Conservation (phyloP, 2,888 invertebrate genomes). For the Heliconius aoede region DNA sequence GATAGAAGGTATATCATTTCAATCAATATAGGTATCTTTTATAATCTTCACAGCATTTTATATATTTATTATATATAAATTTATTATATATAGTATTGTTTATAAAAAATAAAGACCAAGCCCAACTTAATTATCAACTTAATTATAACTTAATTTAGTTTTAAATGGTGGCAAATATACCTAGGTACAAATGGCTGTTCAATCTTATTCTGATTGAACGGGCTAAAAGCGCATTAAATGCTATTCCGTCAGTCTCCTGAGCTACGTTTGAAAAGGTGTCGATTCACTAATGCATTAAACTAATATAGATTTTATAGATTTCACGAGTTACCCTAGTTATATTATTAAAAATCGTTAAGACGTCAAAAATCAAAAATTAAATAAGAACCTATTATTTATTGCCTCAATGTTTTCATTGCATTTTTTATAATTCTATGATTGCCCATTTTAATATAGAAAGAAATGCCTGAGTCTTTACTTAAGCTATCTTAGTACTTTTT, state of each 20-base stretch:
- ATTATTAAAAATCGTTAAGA: background rate
- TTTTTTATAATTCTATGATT: background rate
- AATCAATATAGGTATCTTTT: no score
- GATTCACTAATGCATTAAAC: slow-evolving; percentile 14
- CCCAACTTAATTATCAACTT: background rate
- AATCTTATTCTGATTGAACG: background rate
- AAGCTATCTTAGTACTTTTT: no score
- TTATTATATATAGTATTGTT: no score
- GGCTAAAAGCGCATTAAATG: background rate
- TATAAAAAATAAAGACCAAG: no score
- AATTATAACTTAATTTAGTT: background rate
- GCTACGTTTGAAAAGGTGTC: slow-evolving; percentile 19
- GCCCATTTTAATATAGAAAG: background rate
- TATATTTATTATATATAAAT: no score
- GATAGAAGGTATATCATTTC: background rate
- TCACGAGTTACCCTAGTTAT: background rate
- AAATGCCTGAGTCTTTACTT: no score
- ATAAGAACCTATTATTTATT: background rate
- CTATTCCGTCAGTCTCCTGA: background rate
- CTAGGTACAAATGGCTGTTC: background rate
- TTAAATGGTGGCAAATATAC: background rate
- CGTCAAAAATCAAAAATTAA: background rate
- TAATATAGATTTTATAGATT: background rate
- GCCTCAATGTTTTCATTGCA: background rate
- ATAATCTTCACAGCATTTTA: no score